Conservation (phyloP, 2,888 invertebrate species). For the Lycaena phlaeas region DNA sequence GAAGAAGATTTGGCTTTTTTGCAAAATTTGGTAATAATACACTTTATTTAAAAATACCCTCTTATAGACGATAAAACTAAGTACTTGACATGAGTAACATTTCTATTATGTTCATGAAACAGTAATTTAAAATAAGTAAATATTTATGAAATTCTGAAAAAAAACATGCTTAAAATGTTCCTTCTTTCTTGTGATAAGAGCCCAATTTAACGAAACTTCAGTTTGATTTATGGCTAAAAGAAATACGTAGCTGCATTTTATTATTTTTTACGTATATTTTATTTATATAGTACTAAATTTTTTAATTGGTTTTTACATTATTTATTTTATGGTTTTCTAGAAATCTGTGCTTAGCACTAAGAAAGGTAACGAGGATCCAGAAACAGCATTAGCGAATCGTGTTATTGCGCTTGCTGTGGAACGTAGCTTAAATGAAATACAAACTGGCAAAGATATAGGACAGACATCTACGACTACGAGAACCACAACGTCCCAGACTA, state of each 20-base stretch:
- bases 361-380: constrained; percentile 49
- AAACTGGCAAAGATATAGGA: constrained; percentile 34
- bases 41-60: background rate
- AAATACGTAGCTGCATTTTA: too few species aligned
- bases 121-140: background rate
- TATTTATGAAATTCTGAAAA: too few species aligned
- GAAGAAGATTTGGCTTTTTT: constrained; percentile 74
- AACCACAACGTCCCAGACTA: constrained; percentile 27
- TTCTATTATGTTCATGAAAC: background rate
- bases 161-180: too few species aligned
- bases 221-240: too few species aligned
- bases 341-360: constrained; percentile 58
- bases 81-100: background rate
- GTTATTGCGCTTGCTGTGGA: constrained; percentile 71
- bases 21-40: constrained; percentile 70
- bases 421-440: constrained; percentile 59
- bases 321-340: too few species aligned
- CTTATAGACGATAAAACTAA: too few species aligned
- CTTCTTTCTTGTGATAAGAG: too few species aligned
- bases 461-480: constrained; percentile 21
- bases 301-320: too few species aligned
- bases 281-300: too few species aligned
- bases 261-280: too few species aligned
- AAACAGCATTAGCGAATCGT: constrained; percentile 63
- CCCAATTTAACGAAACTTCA: too few species aligned